Percentiles rank a stretch among this genome's conserved stretches.
These are phyloP conservation scores for Amphiduros pacificus DNA, from an alignment of 2,888 invertebrate species.

Conservation along the genomic window DNA sequence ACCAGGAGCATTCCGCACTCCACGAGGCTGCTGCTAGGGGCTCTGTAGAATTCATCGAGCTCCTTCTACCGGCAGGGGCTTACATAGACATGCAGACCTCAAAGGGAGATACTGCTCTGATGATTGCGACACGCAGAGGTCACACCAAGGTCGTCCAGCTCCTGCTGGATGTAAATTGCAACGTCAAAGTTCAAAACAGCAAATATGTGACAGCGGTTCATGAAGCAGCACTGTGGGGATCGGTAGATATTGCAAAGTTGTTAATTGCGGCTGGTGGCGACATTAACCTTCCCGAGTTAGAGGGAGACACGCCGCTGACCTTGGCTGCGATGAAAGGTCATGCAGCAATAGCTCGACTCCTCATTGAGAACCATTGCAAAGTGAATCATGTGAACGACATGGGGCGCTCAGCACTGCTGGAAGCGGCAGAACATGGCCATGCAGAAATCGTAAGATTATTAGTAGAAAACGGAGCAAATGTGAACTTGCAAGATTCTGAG, in stretches of 20 bases:
- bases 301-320: constrained; percentile 22
- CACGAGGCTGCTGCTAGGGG: constrained; percentile 45
- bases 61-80: constrained; percentile 39
- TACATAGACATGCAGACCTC: constrained; percentile 23
- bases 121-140: constrained; percentile 37
- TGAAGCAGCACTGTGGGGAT: constrained; percentile 20
- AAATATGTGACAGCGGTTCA: constrained; percentile 20
- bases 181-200: constrained; percentile 31
- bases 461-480: constrained; percentile 26
- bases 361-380: constrained; percentile 7
- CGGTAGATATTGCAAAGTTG: constrained; percentile 8
- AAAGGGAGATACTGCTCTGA: constrained; percentile 45
- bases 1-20: constrained; percentile 69
- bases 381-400: constrained; percentile 27
- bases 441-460: constrained; percentile 20
- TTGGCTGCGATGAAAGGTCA: constrained; percentile 21
- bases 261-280: constrained; percentile 12
- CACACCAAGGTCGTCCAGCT: constrained; percentile 37
- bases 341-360: constrained; percentile 14
- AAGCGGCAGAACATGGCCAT: constrained; percentile 26
- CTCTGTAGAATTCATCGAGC: constrained; percentile 35
- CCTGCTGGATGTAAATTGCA: constrained; percentile 43
- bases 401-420: constrained; percentile 28
- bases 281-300: constrained; percentile 16
- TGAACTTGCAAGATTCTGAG: constrained; percentile 20